These are phyloP conservation scores for Carollia perspicillata DNA, from an alignment of 2,113 vertebrate genomes.

Conservation along the genomic window DNA sequence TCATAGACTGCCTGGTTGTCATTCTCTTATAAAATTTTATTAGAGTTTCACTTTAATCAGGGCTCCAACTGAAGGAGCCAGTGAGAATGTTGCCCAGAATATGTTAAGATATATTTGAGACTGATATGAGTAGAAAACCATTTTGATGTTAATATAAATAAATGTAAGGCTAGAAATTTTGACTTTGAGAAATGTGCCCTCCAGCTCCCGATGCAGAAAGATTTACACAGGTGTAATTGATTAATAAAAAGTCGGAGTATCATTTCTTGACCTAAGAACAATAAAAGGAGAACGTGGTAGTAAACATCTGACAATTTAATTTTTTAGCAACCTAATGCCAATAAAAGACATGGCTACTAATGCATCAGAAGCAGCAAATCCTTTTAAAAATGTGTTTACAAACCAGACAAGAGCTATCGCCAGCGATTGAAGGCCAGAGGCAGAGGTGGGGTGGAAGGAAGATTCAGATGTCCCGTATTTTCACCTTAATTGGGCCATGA, in stretches of 20 bases:
- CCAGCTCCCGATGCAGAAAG: background rate
- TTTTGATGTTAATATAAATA: conserved; percentile 17
- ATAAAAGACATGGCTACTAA: background rate
- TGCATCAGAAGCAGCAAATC: background rate
- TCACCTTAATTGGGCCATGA: conserved; percentile 20
- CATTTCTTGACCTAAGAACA: conserved; percentile 18
- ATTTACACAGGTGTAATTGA: conserved; percentile 28
- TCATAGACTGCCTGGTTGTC: background rate
- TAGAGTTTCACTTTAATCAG: background rate
- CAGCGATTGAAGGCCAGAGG: background rate
- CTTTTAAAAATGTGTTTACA: conserved; percentile 38
- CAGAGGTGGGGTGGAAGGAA: accelerated
- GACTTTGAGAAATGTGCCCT: background rate
- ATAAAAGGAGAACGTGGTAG: background rate
- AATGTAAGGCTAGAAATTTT: background rate
- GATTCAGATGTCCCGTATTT: background rate
- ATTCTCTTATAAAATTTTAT: background rate
- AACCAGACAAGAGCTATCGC: background rate
- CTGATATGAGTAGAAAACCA: background rate
- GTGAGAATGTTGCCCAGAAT: background rate
- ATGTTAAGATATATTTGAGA: background rate
- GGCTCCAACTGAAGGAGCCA: background rate
- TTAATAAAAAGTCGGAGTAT: conserved; percentile 4
- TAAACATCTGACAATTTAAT: conserved; percentile 45
- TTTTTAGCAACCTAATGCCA: conserved; percentile 12